Percentiles rank a stretch among this genome's conserved stretches.
phyloP scores from a whole-genome alignment of 2,113 vertebrate genomes.

The Xiphophorus couchianus region DNA sequence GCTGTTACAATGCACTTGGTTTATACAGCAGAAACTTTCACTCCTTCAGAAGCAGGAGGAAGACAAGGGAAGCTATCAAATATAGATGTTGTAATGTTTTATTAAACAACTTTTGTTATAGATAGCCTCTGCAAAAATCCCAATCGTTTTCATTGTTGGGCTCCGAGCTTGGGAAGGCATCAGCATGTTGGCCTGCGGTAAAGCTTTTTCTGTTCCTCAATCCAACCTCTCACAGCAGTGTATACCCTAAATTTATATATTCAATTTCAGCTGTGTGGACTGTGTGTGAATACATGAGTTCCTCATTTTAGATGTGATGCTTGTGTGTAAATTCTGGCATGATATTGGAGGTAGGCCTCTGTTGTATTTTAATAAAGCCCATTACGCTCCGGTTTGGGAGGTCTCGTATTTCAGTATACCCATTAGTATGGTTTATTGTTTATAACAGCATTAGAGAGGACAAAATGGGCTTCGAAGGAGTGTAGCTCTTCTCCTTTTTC shows the following conservation, averaged over 20 bases:
- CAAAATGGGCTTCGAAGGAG: constrained; percentile 61
- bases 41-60: constrained; percentile 48
- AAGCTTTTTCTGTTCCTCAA: neutral
- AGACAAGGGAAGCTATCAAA: constrained; percentile 73
- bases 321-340: constrained; percentile 30
- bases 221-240: neutral
- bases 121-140: constrained; percentile 70
- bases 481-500: constrained; percentile 19
- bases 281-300: neutral
- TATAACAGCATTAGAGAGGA: constrained; percentile 62
- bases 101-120: constrained; percentile 74
- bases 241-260: constrained; percentile 18
- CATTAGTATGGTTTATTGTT: constrained; percentile 53
- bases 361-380: constrained; percentile 46
- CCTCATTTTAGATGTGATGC: constrained; percentile 25
- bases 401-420: constrained; percentile 50
- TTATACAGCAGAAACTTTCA: constrained; percentile 52
- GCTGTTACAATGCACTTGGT: constrained; percentile 53
- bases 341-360: constrained; percentile 38
- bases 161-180: constrained; percentile 27
- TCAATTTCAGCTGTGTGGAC: constrained; percentile 1
- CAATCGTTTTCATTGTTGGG: constrained; percentile 46
- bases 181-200: constrained; percentile 32
- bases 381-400: constrained; percentile 39
- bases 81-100: constrained; percentile 74